Evolutionary conservation across 2,113 vertebrate genomes (phyloP).

Genomic region (Limanda limanda): DNA sequence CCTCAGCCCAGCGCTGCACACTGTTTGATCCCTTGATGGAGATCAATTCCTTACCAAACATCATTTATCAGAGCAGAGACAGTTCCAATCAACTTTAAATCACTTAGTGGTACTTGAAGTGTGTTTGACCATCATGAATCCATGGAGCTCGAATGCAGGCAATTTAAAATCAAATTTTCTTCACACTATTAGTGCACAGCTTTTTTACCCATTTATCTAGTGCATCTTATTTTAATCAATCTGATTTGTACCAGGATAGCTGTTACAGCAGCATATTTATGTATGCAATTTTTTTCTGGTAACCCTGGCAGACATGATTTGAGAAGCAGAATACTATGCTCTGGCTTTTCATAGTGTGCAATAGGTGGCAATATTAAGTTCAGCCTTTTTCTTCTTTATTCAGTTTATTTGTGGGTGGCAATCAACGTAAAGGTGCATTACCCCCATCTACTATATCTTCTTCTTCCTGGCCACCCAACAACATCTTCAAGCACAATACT

Average conservation of each 20-base stretch:
- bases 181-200: conserved; percentile 39
- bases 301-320: conserved; percentile 41
- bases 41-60: conserved; percentile 51
- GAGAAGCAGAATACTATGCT: conserved; percentile 19
- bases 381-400: conserved; percentile 1
- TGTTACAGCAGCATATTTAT: conserved; percentile 25
- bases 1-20: background rate
- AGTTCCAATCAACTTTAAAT: conserved; percentile 67
- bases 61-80: conserved; percentile 61
- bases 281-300: conserved; percentile 14
- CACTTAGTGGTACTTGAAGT: conserved; percentile 46
- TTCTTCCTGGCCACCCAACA: too few species aligned
- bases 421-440: too few species aligned
- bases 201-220: conserved; percentile 53
- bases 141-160: conserved; percentile 27
- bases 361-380: conserved; percentile 8
- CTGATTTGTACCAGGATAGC: conserved; percentile 29
- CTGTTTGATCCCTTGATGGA: conserved; percentile 25
- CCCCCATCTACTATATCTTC: background rate
- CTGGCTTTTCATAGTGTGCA: conserved; percentile 16
- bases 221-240: conserved; percentile 54
- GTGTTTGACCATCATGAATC: conserved; percentile 48
- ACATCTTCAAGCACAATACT: too few species aligned
- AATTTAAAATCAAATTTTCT: conserved; percentile 72
- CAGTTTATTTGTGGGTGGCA: too few species aligned